A percentile compares a stretch with the other conserved stretches of the same genome.
Evolutionary conservation across 2,797 vertebrate species (phyloP).

Genomic region (Borostomias antarcticus): DNA sequence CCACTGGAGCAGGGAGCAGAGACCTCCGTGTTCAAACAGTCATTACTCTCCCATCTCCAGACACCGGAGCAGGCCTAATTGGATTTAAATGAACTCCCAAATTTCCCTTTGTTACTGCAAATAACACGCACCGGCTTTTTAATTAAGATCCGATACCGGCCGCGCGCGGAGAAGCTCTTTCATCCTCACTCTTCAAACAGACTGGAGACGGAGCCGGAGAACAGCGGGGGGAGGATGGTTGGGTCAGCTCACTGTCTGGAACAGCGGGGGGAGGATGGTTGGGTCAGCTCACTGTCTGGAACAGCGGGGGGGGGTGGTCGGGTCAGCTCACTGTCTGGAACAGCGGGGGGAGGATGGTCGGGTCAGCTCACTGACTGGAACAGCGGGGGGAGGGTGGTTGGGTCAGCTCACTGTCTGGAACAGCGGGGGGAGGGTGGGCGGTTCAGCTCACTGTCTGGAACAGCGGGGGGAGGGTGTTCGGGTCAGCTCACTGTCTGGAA

Average conservation of each 20-base stretch:
- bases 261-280: slow-evolving; percentile 51
- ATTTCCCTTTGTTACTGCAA: slow-evolving; percentile 95
- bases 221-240: slow-evolving; percentile 34
- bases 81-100: slow-evolving; percentile 99
- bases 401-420: slow-evolving; percentile 57
- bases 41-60: slow-evolving; percentile 93
- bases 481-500: slow-evolving; percentile 57
- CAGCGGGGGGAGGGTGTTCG: slow-evolving; percentile 34
- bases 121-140: slow-evolving; percentile 95
- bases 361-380: too few species aligned
- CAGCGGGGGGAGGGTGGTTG: slow-evolving; percentile 35
- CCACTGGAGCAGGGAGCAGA: slow-evolving; percentile 94
- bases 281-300: slow-evolving; percentile 53
- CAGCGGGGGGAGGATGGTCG: slow-evolving; percentile 57
- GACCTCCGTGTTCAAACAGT: slow-evolving; percentile 92
- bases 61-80: slow-evolving; percentile 96
- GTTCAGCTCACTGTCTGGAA: too few species aligned
- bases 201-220: slow-evolving; percentile 27
- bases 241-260: slow-evolving; percentile 56
- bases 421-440: slow-evolving; percentile 57
- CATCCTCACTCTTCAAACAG: slow-evolving; percentile 87
- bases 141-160: slow-evolving; percentile 96
- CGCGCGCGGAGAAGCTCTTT: slow-evolving; percentile 82
- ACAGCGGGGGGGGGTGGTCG: slow-evolving; percentile 32
- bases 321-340: slow-evolving; percentile 57